Conservation (phyloP, 2,888 invertebrate species). For the Erebia aethiops region DNA sequence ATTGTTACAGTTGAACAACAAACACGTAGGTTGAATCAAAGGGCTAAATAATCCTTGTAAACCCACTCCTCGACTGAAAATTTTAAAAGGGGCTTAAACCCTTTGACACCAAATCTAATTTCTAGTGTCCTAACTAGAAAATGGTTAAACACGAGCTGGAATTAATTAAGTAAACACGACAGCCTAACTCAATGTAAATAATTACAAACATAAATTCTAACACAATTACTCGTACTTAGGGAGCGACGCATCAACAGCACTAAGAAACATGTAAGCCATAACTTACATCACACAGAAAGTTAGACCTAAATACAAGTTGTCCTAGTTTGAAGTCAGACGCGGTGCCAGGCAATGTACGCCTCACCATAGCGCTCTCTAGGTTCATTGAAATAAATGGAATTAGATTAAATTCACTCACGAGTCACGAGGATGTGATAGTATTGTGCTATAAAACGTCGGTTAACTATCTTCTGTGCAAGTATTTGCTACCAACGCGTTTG, state of each 20-base stretch:
- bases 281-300: slow-evolving; percentile 22
- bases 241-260: not conserved
- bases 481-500: not conserved
- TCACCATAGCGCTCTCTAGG: slow-evolving; percentile 22
- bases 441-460: not conserved
- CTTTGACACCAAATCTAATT: not conserved
- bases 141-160: not conserved
- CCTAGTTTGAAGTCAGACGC: slow-evolving; percentile 28
- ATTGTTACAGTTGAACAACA: not conserved
- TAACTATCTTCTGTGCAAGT: not conserved
- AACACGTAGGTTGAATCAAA: not conserved
- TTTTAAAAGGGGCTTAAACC: not conserved
- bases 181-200: slow-evolving; percentile 4
- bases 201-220: slow-evolving; percentile 13
- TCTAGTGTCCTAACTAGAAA: not conserved
- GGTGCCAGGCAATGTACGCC: slow-evolving; percentile 31
- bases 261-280: not conserved
- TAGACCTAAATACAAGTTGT: slow-evolving; percentile 26
- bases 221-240: not conserved
- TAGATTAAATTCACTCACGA: slow-evolving; percentile 20
- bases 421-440: slow-evolving; percentile 7
- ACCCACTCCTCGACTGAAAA: not conserved
- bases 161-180: not conserved
- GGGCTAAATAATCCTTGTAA: not conserved
- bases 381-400: slow-evolving; percentile 30